A percentile compares a stretch with the other conserved stretches of the same genome.
Evolutionary conservation across 1,140 invertebrate genomes (phyloP).

Genomic region (Macrobrachium rosenbergii): DNA sequence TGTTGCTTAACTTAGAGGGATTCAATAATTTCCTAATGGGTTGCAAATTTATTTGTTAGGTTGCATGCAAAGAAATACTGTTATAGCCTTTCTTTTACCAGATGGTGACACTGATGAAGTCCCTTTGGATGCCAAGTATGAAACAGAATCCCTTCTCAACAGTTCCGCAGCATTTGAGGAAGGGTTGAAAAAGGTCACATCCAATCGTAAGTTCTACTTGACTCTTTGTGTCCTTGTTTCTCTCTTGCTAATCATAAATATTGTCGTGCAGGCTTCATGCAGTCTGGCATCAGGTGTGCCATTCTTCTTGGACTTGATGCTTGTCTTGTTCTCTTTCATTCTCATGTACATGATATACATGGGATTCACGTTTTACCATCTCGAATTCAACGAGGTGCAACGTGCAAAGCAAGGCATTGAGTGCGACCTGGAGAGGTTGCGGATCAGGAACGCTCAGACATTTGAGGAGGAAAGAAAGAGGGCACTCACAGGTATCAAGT

Average conservation of each 20-base stretch:
- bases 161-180: constrained; percentile 49
- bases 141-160: constrained; percentile 48
- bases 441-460: constrained; percentile 43
- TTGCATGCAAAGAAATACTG: not conserved
- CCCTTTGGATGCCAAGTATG: constrained; percentile 23
- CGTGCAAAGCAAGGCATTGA: constrained; percentile 34
- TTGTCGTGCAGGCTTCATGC: constrained; percentile 20
- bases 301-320: constrained; percentile 14
- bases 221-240: constrained; percentile 18
- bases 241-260: constrained; percentile 23
- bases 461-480: constrained; percentile 53
- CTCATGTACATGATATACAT: constrained; percentile 45
- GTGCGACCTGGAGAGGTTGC: constrained; percentile 43
- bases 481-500: constrained; percentile 46
- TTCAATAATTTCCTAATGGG: too few relatives aligned
- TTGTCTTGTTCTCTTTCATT: not conserved
- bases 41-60: too few relatives aligned
- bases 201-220: constrained; percentile 37
- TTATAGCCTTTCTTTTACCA: not conserved
- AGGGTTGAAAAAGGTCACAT: constrained; percentile 38
- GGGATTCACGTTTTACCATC: constrained; percentile 42
- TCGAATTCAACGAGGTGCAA: constrained; percentile 40
- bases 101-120: constrained; percentile 23
- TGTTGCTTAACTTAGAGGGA: too few relatives aligned
- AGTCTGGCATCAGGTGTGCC: constrained; percentile 18